Conservation (phyloP, 2,113 vertebrate genomes). For the Oostethus manadensis region DNA sequence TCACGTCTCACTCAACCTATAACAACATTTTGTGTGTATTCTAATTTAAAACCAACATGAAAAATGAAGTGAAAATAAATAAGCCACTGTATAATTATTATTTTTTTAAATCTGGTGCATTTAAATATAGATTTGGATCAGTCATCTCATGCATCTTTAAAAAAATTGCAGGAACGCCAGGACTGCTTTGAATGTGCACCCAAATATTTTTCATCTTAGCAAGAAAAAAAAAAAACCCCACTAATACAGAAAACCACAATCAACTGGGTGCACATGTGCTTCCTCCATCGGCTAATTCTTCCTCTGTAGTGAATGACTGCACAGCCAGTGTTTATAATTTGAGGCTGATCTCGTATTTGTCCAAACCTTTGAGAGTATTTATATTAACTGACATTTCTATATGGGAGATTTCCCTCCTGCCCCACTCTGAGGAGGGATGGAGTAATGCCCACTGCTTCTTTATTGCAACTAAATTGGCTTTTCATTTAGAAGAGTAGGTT, state of each 20-base stretch:
- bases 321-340: slow-evolving; percentile 58
- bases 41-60: slow-evolving; percentile 54
- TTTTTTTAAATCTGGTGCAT: slow-evolving; percentile 56
- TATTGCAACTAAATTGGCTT: slow-evolving; percentile 16
- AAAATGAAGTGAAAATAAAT: slow-evolving; percentile 62
- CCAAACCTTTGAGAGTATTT: slow-evolving; percentile 56
- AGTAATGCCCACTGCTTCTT: slow-evolving; percentile 11
- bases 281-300: slow-evolving; percentile 63
- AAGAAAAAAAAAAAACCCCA: slow-evolving; percentile 49
- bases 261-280: slow-evolving; percentile 65
- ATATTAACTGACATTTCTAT: slow-evolving; percentile 62
- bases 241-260: slow-evolving; percentile 54
- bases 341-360: slow-evolving; percentile 50
- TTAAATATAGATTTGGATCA: slow-evolving; percentile 35
- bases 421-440: slow-evolving; percentile 15
- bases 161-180: slow-evolving; percentile 38
- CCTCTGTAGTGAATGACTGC: slow-evolving; percentile 49
- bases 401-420: slow-evolving; percentile 36
- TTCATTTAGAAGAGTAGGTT: not conserved
- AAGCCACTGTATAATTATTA: slow-evolving; percentile 59
- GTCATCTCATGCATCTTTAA: not conserved
- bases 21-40: slow-evolving; percentile 66
- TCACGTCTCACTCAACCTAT: slow-evolving; percentile 56
- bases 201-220: slow-evolving; percentile 52
- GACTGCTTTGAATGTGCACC: not conserved